A percentile compares a stretch with the other conserved stretches of the same genome.
Conservation (phyloP, 2,888 invertebrate genomes). For the Lasioglossum morio region DNA sequence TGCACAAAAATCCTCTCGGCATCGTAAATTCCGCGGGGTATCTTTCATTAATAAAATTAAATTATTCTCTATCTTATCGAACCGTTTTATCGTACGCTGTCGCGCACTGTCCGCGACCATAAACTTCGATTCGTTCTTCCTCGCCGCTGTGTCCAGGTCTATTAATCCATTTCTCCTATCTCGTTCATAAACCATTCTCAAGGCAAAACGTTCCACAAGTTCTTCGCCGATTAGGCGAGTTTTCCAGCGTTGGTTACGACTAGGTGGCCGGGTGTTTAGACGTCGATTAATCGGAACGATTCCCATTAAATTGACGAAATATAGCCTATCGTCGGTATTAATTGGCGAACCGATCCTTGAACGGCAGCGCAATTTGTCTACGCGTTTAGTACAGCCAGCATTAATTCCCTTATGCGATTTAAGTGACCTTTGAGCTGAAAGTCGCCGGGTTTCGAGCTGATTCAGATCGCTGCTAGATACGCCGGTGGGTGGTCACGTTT, state of each 20-base stretch:
- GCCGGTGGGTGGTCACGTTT: conserved; percentile 62
- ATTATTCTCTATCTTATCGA: conserved; percentile 1
- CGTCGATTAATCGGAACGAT: conserved; percentile 46
- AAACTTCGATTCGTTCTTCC: conserved; percentile 19
- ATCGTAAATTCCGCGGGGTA: background rate
- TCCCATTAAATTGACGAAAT: conserved; percentile 46
- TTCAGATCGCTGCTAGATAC: conserved; percentile 57
- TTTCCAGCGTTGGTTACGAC: background rate
- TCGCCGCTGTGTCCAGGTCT: background rate
- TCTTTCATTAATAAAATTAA: conserved; percentile 11
- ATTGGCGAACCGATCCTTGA: conserved; percentile 19
- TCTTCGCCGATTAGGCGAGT: conserved; percentile 8
- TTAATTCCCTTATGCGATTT: conserved; percentile 49
- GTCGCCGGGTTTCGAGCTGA: conserved; percentile 24
- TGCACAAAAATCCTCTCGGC: background rate
- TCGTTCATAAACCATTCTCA: conserved; percentile 13
- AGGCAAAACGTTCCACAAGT: conserved; percentile 1
- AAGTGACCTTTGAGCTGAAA: conserved; percentile 52
- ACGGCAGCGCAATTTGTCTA: conserved; percentile 46
- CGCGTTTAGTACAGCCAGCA: conserved; percentile 16
- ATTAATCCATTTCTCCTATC: conserved; percentile 6
- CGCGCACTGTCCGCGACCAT: background rate
- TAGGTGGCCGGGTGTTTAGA: background rate
- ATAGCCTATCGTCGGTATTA: conserved; percentile 31
- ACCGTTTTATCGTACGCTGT: background rate